phyloP scores from a whole-genome alignment of 2,888 invertebrate genomes.

The Syritta pipiens region DNA sequence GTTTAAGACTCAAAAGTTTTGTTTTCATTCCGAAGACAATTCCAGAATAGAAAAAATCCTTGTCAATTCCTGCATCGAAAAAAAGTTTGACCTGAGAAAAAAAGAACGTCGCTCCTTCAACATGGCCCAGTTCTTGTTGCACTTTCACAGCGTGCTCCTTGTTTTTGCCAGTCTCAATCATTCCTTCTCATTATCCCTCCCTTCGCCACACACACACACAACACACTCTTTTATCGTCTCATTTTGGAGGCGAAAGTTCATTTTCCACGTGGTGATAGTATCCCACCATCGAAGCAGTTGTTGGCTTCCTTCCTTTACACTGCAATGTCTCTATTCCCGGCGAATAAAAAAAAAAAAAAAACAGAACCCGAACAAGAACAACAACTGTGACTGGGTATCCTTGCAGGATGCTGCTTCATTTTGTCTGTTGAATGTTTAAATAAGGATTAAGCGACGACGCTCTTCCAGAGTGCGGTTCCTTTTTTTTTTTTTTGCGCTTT shows the following conservation, averaged over 20 bases:
- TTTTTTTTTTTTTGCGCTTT: conserved; percentile 35
- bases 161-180: background rate
- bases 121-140: conserved; percentile 30
- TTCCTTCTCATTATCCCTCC: conserved; percentile 39
- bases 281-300: conserved; percentile 11
- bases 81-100: no score
- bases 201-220: conserved; percentile 14
- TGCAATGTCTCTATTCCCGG: conserved; percentile 44
- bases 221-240: conserved; percentile 24
- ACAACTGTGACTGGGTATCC: conserved; percentile 55
- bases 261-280: conserved; percentile 63
- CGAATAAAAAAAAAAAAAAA: conserved; percentile 36
- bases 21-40: no score
- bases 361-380: conserved; percentile 7
- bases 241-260: conserved; percentile 52
- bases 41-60: no score
- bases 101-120: background rate
- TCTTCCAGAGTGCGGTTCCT: background rate
- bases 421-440: conserved; percentile 69
- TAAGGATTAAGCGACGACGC: conserved; percentile 67
- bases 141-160: background rate
- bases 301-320: conserved; percentile 8
- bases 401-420: conserved; percentile 67
- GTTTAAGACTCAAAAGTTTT: no score
- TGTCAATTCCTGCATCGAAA: no score